Conservation (phyloP, 2,888 invertebrate genomes). For the Patella depressa region DNA sequence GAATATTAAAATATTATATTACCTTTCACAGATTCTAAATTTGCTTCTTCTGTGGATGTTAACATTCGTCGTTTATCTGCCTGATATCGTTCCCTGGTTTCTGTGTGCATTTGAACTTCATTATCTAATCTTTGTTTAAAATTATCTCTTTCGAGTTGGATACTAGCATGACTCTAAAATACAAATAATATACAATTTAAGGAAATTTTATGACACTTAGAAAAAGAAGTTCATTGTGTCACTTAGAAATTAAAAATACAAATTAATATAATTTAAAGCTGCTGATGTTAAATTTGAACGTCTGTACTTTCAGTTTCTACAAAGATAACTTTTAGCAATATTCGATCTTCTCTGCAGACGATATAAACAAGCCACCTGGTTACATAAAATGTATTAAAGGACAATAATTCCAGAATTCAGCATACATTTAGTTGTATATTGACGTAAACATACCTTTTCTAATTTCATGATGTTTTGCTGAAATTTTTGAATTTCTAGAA, state of each 20-base stretch:
- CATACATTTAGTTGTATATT: no score
- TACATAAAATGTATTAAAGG: no score
- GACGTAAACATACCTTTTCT: conserved; percentile 78
- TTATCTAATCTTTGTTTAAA: conserved; percentile 64
- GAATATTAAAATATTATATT: conserved; percentile 34
- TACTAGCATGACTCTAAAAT: conserved; percentile 64
- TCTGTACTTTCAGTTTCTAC: no score
- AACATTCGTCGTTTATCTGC: conserved; percentile 68
- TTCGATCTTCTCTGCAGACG: no score
- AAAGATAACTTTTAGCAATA: no score
- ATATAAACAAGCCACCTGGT: no score
- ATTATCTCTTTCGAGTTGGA: conserved; percentile 68
- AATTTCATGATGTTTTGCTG: conserved; percentile 85
- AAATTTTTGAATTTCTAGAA: conserved; percentile 81
- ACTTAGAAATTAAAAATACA: no score
- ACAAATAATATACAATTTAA: conserved; percentile 10
- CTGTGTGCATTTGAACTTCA: conserved; percentile 78
- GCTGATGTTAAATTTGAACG: no score
- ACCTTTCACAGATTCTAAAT: conserved; percentile 93
- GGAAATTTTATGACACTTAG: background rate
- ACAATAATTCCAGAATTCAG: no score
- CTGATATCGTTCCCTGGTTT: conserved; percentile 72
- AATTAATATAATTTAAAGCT: no score
- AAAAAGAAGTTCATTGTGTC: no score
- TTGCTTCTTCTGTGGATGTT: conserved; percentile 79